These are phyloP conservation scores for Ochropleura leucogaster DNA, from an alignment of 2,888 invertebrate species.

Conservation along the genomic window DNA sequence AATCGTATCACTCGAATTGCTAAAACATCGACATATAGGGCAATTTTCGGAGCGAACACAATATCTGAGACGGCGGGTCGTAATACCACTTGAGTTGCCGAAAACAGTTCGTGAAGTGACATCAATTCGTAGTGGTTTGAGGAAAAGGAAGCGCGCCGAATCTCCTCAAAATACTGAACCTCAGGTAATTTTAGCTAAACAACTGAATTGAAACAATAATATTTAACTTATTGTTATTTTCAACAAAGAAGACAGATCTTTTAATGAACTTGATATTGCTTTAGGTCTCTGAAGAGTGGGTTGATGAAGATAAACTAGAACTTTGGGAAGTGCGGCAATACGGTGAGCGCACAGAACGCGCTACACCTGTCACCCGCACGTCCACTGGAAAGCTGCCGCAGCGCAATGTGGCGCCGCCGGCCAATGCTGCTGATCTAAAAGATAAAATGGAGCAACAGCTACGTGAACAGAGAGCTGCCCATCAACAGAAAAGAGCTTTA, in stretches of 20 bases:
- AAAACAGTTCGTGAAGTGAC: conserved; percentile 98
- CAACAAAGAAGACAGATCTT: not conserved
- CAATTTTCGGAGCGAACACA: conserved; percentile 97
- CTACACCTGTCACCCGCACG: conserved; percentile 95
- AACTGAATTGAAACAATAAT: not conserved
- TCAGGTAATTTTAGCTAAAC: conserved; percentile 86
- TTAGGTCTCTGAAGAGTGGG: conserved; percentile 97
- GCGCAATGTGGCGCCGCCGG: conserved; percentile 86
- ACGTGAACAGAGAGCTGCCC: conserved; percentile 96
- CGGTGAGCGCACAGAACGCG: conserved; percentile 94
- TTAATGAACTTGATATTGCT: not conserved
- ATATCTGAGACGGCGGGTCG: conserved; percentile 97
- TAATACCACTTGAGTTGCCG: conserved; percentile 98
- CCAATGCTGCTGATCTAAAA: conserved; percentile 94
- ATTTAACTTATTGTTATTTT: conserved; percentile 1
- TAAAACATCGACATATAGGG: conserved; percentile 97
- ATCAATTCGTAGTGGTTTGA: conserved; percentile 97
- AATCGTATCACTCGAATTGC: conserved; percentile 97
- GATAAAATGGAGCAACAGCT: conserved; percentile 98
- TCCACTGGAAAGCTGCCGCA: conserved; percentile 93
- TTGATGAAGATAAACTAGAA: conserved; percentile 98
- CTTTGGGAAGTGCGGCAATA: conserved; percentile 99
- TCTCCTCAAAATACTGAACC: conserved; percentile 98
- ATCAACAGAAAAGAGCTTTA: conserved; percentile 95
- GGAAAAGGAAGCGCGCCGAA: conserved; percentile 98